phyloP scores from a whole-genome alignment of 2,797 vertebrate species.

The Gallinago stenura region DNA sequence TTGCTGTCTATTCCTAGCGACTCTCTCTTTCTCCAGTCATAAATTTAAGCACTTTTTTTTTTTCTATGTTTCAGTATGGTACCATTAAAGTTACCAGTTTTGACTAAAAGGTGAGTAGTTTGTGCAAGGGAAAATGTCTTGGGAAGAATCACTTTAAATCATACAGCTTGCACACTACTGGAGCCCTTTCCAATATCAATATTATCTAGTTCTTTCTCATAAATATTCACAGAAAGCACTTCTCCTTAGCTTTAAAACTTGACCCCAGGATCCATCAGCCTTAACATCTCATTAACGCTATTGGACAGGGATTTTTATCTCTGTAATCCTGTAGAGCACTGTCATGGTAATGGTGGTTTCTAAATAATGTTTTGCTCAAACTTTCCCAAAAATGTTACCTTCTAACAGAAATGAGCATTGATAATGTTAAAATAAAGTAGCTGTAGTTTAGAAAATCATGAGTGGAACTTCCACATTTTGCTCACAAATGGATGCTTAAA shows the following conservation, averaged over 20 bases:
- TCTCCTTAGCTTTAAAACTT: background rate
- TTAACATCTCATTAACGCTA: background rate
- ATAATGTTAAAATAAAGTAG: background rate
- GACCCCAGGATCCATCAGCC: background rate
- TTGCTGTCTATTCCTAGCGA: background rate
- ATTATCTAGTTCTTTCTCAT: background rate
- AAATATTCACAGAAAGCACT: background rate
- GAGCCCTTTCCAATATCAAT: background rate
- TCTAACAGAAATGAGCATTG: background rate
- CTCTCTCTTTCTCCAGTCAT: background rate
- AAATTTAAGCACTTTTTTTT: background rate
- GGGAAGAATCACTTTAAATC: background rate
- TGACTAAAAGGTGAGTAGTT: background rate
- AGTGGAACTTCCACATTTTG: background rate
- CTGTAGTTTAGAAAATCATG: background rate
- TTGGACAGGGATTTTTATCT: background rate
- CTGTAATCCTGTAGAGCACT: background rate
- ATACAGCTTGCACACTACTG: background rate
- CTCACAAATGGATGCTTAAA: background rate
- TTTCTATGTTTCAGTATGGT: background rate
- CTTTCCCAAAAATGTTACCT: background rate
- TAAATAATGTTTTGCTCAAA: background rate
- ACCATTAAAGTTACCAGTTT: background rate
- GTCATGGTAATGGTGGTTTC: background rate
- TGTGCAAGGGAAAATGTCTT: background rate